phyloP scores from a whole-genome alignment of 2,113 vertebrate genomes.

The Gobio gobio region DNA sequence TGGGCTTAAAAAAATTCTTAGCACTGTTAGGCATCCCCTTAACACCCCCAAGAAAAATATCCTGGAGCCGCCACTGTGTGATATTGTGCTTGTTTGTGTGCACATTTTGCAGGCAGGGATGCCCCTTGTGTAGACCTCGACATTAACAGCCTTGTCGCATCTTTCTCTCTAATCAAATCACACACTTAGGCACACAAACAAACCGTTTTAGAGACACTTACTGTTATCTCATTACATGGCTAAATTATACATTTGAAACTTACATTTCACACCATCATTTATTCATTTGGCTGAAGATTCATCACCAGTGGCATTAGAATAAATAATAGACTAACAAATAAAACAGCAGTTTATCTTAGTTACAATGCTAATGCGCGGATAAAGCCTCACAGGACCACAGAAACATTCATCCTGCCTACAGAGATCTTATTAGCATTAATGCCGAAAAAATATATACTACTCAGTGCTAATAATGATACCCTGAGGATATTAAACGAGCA shows the following conservation, averaged over 20 bases:
- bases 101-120: neutral
- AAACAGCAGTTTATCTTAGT: neutral
- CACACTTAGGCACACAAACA: slow-evolving; percentile 55
- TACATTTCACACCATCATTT: slow-evolving; percentile 12
- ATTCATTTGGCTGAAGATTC: slow-evolving; percentile 1
- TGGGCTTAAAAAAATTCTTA: too few relatives aligned
- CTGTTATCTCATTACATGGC: slow-evolving; percentile 33
- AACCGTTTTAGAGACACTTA: slow-evolving; percentile 42
- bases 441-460: slow-evolving; percentile 3
- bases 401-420: neutral
- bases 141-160: slow-evolving; percentile 53
- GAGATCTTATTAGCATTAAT: slow-evolving; percentile 32
- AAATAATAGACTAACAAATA: slow-evolving; percentile 1
- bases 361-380: neutral
- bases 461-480: neutral
- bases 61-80: neutral
- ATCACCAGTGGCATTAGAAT: neutral
- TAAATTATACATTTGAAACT: neutral
- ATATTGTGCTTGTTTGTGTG: slow-evolving; percentile 7
- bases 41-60: too few relatives aligned
- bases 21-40: too few relatives aligned
- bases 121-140: neutral
- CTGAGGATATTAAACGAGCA: neutral
- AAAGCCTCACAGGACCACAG: neutral
- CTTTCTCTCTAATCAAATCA: slow-evolving; percentile 54